Evolutionary conservation across 2,113 vertebrate species (phyloP).

Genomic region (Notothenia coriiceps): DNA sequence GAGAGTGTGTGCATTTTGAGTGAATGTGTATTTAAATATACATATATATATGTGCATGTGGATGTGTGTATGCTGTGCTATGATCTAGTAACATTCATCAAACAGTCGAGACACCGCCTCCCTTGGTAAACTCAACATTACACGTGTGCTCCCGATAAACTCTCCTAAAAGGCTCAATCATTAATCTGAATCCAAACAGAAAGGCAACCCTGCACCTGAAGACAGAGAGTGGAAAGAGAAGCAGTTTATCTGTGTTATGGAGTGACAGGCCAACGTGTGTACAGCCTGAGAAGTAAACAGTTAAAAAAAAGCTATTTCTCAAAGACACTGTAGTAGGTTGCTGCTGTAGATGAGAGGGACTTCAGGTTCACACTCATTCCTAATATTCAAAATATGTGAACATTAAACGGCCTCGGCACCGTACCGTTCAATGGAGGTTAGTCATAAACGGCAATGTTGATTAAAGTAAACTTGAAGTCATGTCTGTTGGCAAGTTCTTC

Average conservation of each 20-base stretch:
- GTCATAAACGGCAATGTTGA: not conserved
- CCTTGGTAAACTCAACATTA: conserved; percentile 62
- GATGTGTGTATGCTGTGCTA: conserved; percentile 19
- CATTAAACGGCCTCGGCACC: too few species aligned
- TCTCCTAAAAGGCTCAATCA: conserved; percentile 51
- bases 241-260: conserved; percentile 32
- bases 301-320: not conserved
- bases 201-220: conserved; percentile 12
- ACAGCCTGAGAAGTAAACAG: not conserved
- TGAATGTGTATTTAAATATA: conserved; percentile 24
- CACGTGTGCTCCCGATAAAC: conserved; percentile 57
- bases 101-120: conserved; percentile 40
- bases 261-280: conserved; percentile 20
- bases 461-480: not conserved
- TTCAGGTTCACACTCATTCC: not conserved
- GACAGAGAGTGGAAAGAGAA: conserved; percentile 25
- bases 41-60: conserved; percentile 5
- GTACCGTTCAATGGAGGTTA: not conserved
- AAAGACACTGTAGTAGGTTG: not conserved
- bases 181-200: conserved; percentile 55
- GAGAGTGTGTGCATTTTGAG: conserved; percentile 34
- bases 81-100: too few species aligned
- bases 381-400: not conserved
- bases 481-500: too few species aligned
- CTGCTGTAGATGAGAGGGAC: too few species aligned